Evolutionary conservation across 2,113 vertebrate genomes (phyloP).

Genomic region (Apaloderma vittatum): DNA sequence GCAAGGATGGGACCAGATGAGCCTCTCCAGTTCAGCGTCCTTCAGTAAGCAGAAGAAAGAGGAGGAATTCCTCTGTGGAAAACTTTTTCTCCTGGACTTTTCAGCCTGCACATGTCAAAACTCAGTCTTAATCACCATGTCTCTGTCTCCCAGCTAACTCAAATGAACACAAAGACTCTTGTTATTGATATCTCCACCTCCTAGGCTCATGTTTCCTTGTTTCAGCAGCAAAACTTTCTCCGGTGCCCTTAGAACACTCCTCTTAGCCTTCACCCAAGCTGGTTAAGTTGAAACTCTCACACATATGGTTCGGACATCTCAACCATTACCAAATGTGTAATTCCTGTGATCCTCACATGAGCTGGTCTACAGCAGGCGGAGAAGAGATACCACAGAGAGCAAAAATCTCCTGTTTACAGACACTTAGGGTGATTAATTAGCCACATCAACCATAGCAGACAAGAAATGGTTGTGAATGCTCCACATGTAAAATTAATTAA

Average conservation of each 20-base stretch:
- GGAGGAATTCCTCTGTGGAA: background rate
- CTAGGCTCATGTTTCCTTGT: background rate
- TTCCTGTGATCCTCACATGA: background rate
- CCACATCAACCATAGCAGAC: slow-evolving; percentile 66
- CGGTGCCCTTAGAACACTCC: background rate
- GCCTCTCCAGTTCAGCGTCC: background rate
- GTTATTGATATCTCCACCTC: background rate
- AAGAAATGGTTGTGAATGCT: slow-evolving; percentile 69
- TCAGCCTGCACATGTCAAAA: slow-evolving; percentile 1
- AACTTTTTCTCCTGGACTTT: background rate
- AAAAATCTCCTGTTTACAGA: slow-evolving; percentile 74
- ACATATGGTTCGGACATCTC: background rate
- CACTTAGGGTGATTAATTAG: slow-evolving; percentile 78
- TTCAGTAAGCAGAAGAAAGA: background rate
- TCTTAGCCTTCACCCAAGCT: background rate
- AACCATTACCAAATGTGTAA: background rate
- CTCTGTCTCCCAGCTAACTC: background rate
- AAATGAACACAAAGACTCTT: background rate
- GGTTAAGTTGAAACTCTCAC: background rate
- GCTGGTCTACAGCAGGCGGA: slow-evolving; percentile 64
- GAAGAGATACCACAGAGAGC: slow-evolving; percentile 39
- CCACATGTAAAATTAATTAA: slow-evolving; percentile 77
- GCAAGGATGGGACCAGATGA: background rate
- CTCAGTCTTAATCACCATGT: background rate
- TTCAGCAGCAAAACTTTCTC: background rate